Evolutionary conservation across 92 coral and sea anemone genomes (phyloP).

Genomic region (Zoanthus gigantus): DNA sequence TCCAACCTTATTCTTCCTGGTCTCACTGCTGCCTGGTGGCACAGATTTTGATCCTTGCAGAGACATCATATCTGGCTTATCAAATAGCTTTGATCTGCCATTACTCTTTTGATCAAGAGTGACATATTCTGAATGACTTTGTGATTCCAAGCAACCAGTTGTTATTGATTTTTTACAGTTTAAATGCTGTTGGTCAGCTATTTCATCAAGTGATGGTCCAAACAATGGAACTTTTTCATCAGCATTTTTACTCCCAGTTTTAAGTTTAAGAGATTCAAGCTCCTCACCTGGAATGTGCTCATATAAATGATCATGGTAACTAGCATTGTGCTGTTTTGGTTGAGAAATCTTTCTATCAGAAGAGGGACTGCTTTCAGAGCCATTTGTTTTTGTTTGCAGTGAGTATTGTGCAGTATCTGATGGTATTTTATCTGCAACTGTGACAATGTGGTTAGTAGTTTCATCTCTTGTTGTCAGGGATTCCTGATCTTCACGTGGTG

Average conservation of each 20-base stretch:
- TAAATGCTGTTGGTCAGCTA: constrained; percentile 10
- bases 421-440: neutral
- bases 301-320: constrained; percentile 34
- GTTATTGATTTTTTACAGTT: neutral
- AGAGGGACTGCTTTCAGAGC: constrained; percentile 17
- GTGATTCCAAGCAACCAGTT: neutral
- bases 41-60: neutral
- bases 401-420: constrained; percentile 10
- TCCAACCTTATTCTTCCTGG: neutral
- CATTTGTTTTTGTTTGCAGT: neutral
- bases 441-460: neutral
- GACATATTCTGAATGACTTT: constrained; percentile 14
- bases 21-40: neutral
- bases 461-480: constrained; percentile 16
- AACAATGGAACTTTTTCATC: constrained; percentile 1
- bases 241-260: neutral
- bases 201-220: constrained; percentile 25
- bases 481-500: constrained; percentile 40
- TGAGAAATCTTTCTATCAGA: neutral
- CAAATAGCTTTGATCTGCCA: neutral
- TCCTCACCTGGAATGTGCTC: constrained; percentile 37
- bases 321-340: neutral
- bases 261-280: neutral
- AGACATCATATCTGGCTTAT: neutral
- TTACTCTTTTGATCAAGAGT: neutral